These are phyloP conservation scores for Lindbergichthys nudifrons DNA, from an alignment of 2,797 vertebrate genomes.

Conservation along the genomic window DNA sequence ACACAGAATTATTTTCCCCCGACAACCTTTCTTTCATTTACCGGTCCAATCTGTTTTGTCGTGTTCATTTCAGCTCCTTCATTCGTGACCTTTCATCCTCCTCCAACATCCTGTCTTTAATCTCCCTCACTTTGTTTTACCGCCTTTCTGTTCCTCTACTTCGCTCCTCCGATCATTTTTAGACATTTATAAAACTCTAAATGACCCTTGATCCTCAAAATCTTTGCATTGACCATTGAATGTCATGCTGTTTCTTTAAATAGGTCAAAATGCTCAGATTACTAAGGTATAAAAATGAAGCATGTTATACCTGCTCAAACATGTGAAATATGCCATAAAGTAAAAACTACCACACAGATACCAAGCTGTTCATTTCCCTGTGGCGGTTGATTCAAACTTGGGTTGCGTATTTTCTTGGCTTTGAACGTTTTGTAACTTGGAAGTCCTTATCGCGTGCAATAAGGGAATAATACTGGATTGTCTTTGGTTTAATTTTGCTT, in stretches of 20 bases:
- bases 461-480: neutral
- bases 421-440: neutral
- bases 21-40: too few relatives aligned
- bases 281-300: neutral
- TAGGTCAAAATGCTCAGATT: neutral
- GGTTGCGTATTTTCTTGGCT: neutral
- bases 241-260: neutral
- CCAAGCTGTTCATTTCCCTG: neutral
- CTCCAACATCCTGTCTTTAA: neutral
- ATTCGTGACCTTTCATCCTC: slow-evolving; percentile 1
- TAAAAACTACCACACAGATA: neutral
- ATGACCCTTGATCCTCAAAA: neutral
- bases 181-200: neutral
- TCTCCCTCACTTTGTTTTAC: neutral
- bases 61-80: neutral
- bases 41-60: neutral
- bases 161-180: neutral
- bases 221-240: neutral
- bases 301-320: neutral
- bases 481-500: neutral
- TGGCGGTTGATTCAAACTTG: neutral
- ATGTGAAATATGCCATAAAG: neutral
- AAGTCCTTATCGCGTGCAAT: neutral
- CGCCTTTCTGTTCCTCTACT: neutral
- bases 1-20: neutral